Base-by-base conservation (phyloP, 2,797 vertebrate species). In the Oceanodroma leucorhoa region DNA sequence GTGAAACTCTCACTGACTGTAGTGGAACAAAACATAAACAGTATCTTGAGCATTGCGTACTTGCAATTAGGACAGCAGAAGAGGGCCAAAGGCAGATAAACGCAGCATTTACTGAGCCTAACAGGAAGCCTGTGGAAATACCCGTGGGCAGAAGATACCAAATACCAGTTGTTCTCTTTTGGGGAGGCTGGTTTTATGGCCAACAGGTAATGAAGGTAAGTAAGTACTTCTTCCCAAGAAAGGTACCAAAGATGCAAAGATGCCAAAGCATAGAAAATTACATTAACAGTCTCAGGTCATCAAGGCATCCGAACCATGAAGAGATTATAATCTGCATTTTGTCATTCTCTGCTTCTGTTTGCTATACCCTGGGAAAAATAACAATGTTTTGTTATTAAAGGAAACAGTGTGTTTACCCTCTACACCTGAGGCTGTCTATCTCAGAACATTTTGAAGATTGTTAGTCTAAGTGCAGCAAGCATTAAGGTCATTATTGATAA, bases 291-390 rank as follows among this genome's bases (percentile, higher is more conserved):
- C 87, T 85, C 43, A 77, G 24, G 11, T n/a, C 22, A 51, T 75
- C 34, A 51, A 36, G 14, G 48, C 5, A 29, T 22, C n/a, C 11
- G 41, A 91, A 83, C 34, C 10, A 55, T 62, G 34, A 95, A 87
- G 12, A 65, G 38, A 69, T 64, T 93, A 50, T 84, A 87, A 71
- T 87, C 23, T 95, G 78, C 27, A 7, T 78, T 94, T 86, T 89
- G 79, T 93, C 78, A 93, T 95, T 95, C 86, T 91, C 58, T 91
- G 20, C 53, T 92, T 92, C 69, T 91, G 54, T 91, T 90, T 92
- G 65, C 72, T 86, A 21, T 41, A 43, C 27, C 54, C 82, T 93
- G 62, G 55, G 66, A 86, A 73, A 73, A 55, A 79, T 29, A 88
- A 9, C 36, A 29, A 32, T 32, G 40, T 53, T 89, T 92, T 93